These are phyloP conservation scores for Baryphthengus martii DNA, from an alignment of 2,113 vertebrate genomes.

Conservation along the genomic window DNA sequence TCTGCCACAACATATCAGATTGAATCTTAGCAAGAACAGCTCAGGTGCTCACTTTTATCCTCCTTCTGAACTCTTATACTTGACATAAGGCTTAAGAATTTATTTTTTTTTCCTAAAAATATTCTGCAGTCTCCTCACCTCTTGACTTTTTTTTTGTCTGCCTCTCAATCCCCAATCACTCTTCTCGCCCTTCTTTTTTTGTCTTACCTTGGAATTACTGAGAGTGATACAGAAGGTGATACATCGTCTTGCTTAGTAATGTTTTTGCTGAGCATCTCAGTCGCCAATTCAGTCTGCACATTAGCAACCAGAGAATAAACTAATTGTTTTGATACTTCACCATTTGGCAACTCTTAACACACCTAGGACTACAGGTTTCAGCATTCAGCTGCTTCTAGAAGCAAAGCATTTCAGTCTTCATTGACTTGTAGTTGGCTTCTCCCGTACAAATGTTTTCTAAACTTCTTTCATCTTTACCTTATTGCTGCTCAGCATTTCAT, in stretches of 20 bases:
- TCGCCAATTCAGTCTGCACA: background rate
- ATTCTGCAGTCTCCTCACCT: background rate
- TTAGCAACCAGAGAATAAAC: constrained; percentile 20
- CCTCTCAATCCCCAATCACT: constrained; percentile 6
- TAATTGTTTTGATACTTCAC: background rate
- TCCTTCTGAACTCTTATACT: constrained; percentile 27
- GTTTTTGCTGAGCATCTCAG: constrained; percentile 3
- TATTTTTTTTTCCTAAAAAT: background rate
- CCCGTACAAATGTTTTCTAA: background rate
- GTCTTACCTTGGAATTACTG: constrained; percentile 24
- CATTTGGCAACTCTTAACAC: background rate
- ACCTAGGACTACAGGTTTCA: background rate
- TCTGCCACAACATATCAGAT: background rate
- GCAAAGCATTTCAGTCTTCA: background rate
- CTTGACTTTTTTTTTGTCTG: background rate
- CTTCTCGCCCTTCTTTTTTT: background rate
- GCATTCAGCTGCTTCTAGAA: background rate
- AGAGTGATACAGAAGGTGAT: background rate
- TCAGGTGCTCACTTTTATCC: constrained; percentile 31
- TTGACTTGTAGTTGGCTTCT: constrained; percentile 1
- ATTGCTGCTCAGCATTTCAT: background rate
- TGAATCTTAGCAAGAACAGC: background rate
- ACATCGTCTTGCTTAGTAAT: constrained; percentile 10
- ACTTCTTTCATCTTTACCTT: background rate
- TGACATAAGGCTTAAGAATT: constrained; percentile 21